phyloP scores from a whole-genome alignment of 2,113 vertebrate species.

The Echinops telfairi region DNA sequence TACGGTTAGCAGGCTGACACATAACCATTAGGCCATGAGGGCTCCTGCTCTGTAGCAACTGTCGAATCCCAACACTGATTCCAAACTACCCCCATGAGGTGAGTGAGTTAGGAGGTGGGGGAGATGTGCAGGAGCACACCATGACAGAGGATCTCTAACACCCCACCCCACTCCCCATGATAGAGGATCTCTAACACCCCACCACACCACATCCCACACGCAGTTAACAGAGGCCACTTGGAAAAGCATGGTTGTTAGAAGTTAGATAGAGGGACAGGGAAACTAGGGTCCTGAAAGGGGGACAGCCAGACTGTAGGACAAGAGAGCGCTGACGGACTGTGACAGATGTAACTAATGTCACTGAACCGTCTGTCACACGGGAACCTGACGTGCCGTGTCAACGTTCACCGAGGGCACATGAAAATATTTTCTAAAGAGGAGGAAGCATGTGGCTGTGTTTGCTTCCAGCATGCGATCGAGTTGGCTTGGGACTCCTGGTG shows the following conservation, averaged over 20 bases:
- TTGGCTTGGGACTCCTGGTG: neutral
- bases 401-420: neutral
- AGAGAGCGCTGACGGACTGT: neutral
- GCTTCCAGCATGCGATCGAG: neutral
- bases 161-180: no score
- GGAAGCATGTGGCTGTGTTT: no score
- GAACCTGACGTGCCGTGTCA: neutral
- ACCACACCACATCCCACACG: neutral
- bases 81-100: neutral
- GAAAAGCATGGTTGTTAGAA: neutral
- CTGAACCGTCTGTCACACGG: neutral
- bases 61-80: neutral
- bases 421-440: neutral
- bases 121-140: rapidly evolving
- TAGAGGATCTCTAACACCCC: neutral
- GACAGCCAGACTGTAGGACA: neutral
- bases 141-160: neutral
- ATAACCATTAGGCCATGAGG: no score
- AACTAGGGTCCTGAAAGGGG: neutral
- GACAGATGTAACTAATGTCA: neutral
- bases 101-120: neutral
- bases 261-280: neutral
- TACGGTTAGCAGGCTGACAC: no score
- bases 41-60: no score
- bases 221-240: rapidly evolving